phyloP scores from a whole-genome alignment of 1,140 invertebrate species.

The Diabrotica virgifera region DNA sequence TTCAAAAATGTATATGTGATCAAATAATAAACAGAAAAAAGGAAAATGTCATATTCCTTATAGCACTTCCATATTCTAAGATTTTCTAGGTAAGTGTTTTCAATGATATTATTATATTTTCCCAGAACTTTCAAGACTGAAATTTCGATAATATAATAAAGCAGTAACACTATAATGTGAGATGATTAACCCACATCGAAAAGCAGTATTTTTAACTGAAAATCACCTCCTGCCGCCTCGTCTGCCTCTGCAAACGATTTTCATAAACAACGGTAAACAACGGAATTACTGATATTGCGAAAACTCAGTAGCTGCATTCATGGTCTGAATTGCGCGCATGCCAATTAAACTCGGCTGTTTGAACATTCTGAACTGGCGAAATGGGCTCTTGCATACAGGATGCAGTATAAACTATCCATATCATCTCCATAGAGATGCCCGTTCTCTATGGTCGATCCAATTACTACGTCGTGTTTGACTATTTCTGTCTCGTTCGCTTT shows the following conservation, averaged over 20 bases:
- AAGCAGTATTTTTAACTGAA: not conserved
- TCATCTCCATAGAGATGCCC: slow-evolving; percentile 9
- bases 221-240: not conserved
- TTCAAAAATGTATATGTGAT: too few relatives aligned
- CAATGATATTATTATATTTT: too few relatives aligned
- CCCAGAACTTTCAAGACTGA: too few relatives aligned
- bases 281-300: slow-evolving; percentile 20
- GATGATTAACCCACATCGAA: not conserved
- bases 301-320: slow-evolving; percentile 18
- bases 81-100: too few relatives aligned
- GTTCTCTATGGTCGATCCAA: not conserved
- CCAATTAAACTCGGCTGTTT: slow-evolving; percentile 25
- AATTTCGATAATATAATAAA: too few relatives aligned
- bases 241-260: slow-evolving; percentile 1
- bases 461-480: slow-evolving; percentile 5
- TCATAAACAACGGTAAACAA: slow-evolving; percentile 26
- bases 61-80: too few relatives aligned
- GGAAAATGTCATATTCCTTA: too few relatives aligned
- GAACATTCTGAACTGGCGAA: slow-evolving; percentile 23
- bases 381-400: slow-evolving; percentile 29
- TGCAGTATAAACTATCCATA: slow-evolving; percentile 27
- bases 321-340: slow-evolving; percentile 15
- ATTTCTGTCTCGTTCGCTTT: not conserved
- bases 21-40: too few relatives aligned
- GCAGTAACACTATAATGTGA: not conserved